These are phyloP conservation scores for Bolinopsis microptera DNA, from an alignment of 37 sponge, comb jelly and placozoan species.

Conservation along the genomic window DNA sequence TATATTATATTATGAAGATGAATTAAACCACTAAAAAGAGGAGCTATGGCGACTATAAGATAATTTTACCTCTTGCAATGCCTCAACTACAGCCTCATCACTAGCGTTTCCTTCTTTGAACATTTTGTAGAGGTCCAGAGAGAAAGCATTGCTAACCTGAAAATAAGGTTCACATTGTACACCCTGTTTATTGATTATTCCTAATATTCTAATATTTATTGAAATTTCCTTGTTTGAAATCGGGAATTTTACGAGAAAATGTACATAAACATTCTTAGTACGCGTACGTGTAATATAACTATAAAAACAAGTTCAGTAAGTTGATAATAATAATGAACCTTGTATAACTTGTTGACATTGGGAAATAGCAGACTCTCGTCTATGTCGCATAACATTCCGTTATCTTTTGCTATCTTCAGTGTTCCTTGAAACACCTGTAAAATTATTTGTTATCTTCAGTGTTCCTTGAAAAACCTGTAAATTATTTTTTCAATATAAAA, in stretches of 20 bases:
- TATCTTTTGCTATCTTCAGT: conserved; percentile 52
- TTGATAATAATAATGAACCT: background rate
- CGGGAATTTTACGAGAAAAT: no score
- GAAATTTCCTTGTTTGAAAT: no score
- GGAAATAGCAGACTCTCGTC: conserved; percentile 58
- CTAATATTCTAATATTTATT: no score
- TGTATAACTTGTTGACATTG: conserved; percentile 55
- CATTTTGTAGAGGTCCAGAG: conserved; percentile 54
- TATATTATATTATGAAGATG: no score
- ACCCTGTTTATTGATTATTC: no score
- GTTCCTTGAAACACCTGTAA: conserved; percentile 57
- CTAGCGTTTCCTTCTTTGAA: conserved; percentile 51
- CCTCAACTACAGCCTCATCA: conserved; percentile 29
- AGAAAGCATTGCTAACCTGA: conserved; percentile 62
- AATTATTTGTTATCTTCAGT: conserved; percentile 22
- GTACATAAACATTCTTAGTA: no score
- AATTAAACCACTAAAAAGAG: no score
- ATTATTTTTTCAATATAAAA: background rate
- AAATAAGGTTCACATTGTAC: no score
- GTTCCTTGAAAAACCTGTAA: conserved; percentile 58
- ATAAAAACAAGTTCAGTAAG: no score
- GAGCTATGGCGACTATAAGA: no score
- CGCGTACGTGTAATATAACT: no score
- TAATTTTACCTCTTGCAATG: conserved; percentile 22
- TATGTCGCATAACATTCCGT: conserved; percentile 34